Evolutionary conservation across 2,888 invertebrate genomes (phyloP), one percentile per base, ranked within the genome.

Genomic region (Meta bourneti): DNA sequence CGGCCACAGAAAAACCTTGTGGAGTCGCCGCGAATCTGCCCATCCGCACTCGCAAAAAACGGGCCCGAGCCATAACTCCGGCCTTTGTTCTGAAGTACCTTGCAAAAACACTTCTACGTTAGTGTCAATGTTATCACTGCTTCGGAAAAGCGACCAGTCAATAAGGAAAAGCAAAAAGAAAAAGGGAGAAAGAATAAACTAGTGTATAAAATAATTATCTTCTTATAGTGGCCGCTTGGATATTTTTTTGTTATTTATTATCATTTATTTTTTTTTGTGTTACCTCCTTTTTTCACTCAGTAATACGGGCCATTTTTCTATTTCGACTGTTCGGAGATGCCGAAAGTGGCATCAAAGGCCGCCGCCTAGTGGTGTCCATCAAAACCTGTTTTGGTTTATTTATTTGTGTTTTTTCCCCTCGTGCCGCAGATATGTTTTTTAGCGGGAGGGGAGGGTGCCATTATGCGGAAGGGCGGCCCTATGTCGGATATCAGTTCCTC

Each of bases 311-410:
- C 84, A 85, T 85, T 85, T 85, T 85, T 85, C 84, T 85, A 77
- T 85, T 85, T 69, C 77, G 77, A 79, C 20, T 69, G 51, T 54
- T 69, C 77, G 84, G 75, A 70, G 34, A 74, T 61, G 81, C 88
- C 79, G 80, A 69, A 80, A 75, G 69, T n/a, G 49, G 34, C 80
- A 51, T 86, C 86, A 86, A 91, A 91, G 86, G 75, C 70, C 79
- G 90, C 80, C 90, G 86, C 34, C 75, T 69, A 61, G 77, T 82
- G 82, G 52, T 91, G 90, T 86, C 90, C 90, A 91, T 91, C 90
- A 81, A 77, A 91, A 82, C 75, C 81, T 81, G 70, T 81, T 82
- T 91, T 91, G 70, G 75, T 86, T 91, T 91, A 91, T 91, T 91
- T 91, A 82, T 86, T 86, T 86, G 61, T 75, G 69, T 48, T 72